phyloP scores from a whole-genome alignment of 2,797 vertebrate genomes.

The Carcharodon carcharias region DNA sequence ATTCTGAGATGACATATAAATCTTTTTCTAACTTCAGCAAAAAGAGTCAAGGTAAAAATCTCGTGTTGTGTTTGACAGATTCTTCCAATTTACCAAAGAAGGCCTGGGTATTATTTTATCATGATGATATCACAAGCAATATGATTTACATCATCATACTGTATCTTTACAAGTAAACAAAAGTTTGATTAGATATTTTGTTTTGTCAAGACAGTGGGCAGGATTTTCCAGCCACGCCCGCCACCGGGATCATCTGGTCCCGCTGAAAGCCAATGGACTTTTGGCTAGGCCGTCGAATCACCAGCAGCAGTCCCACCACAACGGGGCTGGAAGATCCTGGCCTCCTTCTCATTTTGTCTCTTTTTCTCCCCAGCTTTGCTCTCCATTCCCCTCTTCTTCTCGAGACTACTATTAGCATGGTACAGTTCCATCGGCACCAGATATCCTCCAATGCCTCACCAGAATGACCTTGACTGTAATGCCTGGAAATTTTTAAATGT shows the following conservation, averaged over 20 bases:
- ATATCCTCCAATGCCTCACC: neutral
- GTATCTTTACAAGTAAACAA: neutral
- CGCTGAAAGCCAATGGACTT: too few species aligned
- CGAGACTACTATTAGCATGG: neutral
- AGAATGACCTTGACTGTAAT: neutral
- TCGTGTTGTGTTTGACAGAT: neutral
- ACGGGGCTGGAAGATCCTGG: too few species aligned
- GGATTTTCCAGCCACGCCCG: too few species aligned
- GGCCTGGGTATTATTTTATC: neutral
- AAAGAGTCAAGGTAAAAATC: neutral
- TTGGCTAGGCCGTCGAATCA: too few species aligned
- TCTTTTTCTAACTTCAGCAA: neutral
- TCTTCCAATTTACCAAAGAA: neutral
- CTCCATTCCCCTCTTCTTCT: neutral
- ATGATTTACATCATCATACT: neutral
- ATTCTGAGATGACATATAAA: neutral
- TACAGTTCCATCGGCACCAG: neutral
- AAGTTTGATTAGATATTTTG: neutral
- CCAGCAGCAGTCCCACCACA: too few species aligned
- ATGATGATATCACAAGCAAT: neutral
- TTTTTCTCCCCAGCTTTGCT: neutral
- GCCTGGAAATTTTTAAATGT: neutral
- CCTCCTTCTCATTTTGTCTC: too few species aligned
- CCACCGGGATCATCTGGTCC: too few species aligned
- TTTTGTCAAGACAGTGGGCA: neutral